Conservation (phyloP, 2,888 invertebrate genomes). For the Sturmia bella region DNA sequence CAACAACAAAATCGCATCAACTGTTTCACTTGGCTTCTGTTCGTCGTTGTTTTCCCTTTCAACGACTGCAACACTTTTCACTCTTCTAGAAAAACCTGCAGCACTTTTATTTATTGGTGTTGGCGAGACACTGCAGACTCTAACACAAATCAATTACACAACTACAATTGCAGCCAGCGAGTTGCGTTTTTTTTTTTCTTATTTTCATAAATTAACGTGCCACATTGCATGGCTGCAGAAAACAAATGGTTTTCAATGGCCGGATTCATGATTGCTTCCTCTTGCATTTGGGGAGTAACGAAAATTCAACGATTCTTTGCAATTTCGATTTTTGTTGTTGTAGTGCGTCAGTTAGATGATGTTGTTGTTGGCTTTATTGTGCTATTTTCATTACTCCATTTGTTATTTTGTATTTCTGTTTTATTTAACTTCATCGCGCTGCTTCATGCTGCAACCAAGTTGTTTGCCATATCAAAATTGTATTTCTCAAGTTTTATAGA, state of each 20-base stretch:
- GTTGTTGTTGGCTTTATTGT: conserved; percentile 28
- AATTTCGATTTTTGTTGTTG: background rate
- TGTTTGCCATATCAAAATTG: conserved; percentile 51
- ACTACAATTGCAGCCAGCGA: conserved; percentile 14
- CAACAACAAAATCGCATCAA: conserved; percentile 44
- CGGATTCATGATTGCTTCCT: conserved; percentile 48
- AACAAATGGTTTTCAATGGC: conserved; percentile 20
- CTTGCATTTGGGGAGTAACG: conserved; percentile 27
- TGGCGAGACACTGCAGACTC: conserved; percentile 49
- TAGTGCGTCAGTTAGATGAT: conserved; percentile 5
- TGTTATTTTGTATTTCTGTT: conserved; percentile 20
- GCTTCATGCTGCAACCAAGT: conserved; percentile 25
- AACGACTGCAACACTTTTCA: conserved; percentile 55
- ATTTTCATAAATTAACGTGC: conserved; percentile 20
- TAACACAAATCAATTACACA: conserved; percentile 26
- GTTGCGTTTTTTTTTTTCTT: background rate
- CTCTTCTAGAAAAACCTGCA: conserved; percentile 37
- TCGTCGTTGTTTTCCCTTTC: conserved; percentile 69
- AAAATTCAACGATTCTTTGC: background rate
- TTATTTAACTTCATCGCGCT: conserved; percentile 4
- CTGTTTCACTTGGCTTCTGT: conserved; percentile 30
- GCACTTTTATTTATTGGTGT: conserved; percentile 45
- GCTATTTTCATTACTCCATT: conserved; percentile 46
- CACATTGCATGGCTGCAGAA: conserved; percentile 5
- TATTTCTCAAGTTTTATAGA: conserved; percentile 26